Percentiles rank a stretch among this genome's conserved stretches.
Evolutionary conservation across 2,888 invertebrate genomes (phyloP).

Genomic region (Limnephilus rhombicus): DNA sequence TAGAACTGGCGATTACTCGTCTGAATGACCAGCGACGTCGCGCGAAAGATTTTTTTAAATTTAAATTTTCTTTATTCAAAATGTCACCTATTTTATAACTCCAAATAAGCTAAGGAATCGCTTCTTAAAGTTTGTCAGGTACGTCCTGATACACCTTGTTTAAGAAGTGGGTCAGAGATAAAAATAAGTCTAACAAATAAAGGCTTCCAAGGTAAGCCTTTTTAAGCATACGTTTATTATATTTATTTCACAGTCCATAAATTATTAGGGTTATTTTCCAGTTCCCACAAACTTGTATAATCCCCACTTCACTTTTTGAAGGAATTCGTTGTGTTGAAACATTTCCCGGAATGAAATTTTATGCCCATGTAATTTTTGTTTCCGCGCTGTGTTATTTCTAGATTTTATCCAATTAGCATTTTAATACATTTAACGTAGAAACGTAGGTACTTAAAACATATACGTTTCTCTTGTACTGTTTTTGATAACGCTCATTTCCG

Average conservation of each 20-base stretch:
- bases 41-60: too few relatives aligned
- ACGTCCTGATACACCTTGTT: too few relatives aligned
- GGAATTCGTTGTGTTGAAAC: neutral
- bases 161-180: conserved; percentile 2
- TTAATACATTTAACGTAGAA: neutral
- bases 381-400: neutral
- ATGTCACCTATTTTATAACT: too few relatives aligned
- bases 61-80: too few relatives aligned
- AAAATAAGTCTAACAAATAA: neutral
- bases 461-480: neutral
- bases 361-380: neutral
- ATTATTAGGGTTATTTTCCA: neutral
- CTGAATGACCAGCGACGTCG: too few relatives aligned
- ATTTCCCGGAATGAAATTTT: neutral
- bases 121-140: too few relatives aligned
- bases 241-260: neutral
- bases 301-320: neutral
- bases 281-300: neutral
- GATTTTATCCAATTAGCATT: conserved; percentile 15
- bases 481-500: neutral
- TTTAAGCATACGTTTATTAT: neutral
- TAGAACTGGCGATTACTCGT: too few relatives aligned
- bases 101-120: too few relatives aligned
- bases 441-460: neutral
- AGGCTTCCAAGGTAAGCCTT: neutral